Base-by-base conservation (phyloP, 2,888 invertebrate species). In the Thyatira batis region DNA sequence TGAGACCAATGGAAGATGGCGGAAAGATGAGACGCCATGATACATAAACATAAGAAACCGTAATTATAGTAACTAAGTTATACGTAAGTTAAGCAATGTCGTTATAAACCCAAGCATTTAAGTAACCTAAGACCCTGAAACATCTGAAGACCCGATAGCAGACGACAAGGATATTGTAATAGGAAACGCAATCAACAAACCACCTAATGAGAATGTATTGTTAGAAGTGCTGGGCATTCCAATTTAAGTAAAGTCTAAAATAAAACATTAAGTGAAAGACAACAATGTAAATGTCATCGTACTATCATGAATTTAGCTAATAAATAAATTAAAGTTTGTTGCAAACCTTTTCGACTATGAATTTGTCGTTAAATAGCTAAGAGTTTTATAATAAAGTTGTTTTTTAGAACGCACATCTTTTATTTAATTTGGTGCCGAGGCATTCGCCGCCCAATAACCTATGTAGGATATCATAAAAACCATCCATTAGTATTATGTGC, bases 51-150 rank as follows among this genome's bases (percentile, higher is more conserved):
- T 88, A 89, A 78, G 87, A 82, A 90, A 88, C 88, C 89, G 89
- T 91, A 89, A 89, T 83, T 76, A 80, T 89, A 90, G 80, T 82
- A 72, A 60, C 57, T 89, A 89, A 88, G 83, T 79, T 83, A 80
- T 65, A 71, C 46, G 55, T 84, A 85, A 77, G 79, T 77, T 81
- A 80, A 80, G 71, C 73, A 78, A 76, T 82, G 74, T 69, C 57
- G 60, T 80, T 71, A 74, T 69, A 81, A 75, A 85, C 76, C 82
- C 80, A 85, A 87, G 89, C 89, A 90, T 90, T 89, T 90, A 89
- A 74, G 67, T 74, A 76, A 60, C 66, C 51, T 77, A 73, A 75
- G 72, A 74, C 57, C 75, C 61, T 53, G 57, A 55, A 54, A 62
- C 63, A 54, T 64, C 62, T 58, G 58, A 60, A 68, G 60, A 67